Evolutionary conservation across 2,113 vertebrate genomes (phyloP).

Genomic region (Malurus melanocephalus): DNA sequence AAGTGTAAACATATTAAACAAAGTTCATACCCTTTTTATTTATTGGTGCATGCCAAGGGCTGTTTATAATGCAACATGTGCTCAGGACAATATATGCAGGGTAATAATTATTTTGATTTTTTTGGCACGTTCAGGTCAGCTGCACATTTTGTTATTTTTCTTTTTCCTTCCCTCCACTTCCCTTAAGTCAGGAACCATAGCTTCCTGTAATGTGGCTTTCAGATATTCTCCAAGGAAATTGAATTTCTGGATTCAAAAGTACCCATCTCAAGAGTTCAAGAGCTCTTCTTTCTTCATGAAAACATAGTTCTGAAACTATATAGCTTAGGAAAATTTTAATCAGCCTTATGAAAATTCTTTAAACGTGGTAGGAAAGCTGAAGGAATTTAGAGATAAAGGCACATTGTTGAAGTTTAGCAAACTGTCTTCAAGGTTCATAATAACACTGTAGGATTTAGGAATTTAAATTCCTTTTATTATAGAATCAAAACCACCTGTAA

Average conservation of each 20-base stretch:
- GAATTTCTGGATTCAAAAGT: slow-evolving; percentile 57
- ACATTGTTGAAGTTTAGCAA: neutral
- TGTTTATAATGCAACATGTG: neutral
- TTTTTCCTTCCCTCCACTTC: slow-evolving; percentile 50
- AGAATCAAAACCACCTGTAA: slow-evolving; percentile 25
- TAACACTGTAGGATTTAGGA: slow-evolving; percentile 34
- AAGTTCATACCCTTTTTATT: neutral
- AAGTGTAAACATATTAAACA: neutral
- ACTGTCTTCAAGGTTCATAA: slow-evolving; percentile 13
- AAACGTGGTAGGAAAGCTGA: slow-evolving; percentile 6
- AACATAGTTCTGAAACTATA: slow-evolving; percentile 46
- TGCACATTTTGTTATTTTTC: slow-evolving; percentile 59
- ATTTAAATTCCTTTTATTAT: slow-evolving; percentile 49
- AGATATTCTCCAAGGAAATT: slow-evolving; percentile 62
- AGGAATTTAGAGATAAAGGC: slow-evolving; percentile 41
- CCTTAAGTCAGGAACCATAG: slow-evolving; percentile 51
- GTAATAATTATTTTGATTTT: slow-evolving; percentile 43
- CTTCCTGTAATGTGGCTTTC: slow-evolving; percentile 63
- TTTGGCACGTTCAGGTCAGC: slow-evolving; percentile 17
- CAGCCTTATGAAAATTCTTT: slow-evolving; percentile 31
- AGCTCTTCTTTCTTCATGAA: slow-evolving; percentile 45
- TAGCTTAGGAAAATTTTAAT: slow-evolving; percentile 51
- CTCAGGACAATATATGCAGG: slow-evolving; percentile 4
- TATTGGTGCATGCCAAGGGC: neutral
- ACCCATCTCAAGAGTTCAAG: slow-evolving; percentile 49